A percentile compares a stretch with the other conserved stretches of the same genome.
Evolutionary conservation across 2,113 vertebrate genomes (phyloP).

Genomic region (Haemorhous mexicanus): DNA sequence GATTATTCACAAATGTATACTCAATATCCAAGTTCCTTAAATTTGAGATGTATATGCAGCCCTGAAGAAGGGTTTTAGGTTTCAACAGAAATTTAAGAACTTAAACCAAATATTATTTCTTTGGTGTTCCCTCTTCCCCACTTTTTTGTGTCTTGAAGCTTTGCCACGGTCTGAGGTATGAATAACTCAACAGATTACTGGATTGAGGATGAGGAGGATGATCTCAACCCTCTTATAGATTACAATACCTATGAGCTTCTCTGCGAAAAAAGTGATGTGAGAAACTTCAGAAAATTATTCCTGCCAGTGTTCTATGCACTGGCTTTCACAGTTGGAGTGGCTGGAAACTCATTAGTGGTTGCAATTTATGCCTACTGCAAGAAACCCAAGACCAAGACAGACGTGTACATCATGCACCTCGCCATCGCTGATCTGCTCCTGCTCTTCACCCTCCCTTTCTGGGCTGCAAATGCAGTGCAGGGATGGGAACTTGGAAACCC

Average conservation of each 20-base stretch:
- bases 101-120: neutral
- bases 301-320: conserved; percentile 81
- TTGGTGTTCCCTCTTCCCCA: neutral
- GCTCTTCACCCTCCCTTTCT: conserved; percentile 89
- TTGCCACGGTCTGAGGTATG: conserved; percentile 53
- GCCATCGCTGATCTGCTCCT: conserved; percentile 89
- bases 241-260: conserved; percentile 81
- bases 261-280: conserved; percentile 85
- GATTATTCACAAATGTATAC: neutral
- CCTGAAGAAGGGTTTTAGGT: neutral
- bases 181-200: conserved; percentile 67
- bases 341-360: conserved; percentile 84
- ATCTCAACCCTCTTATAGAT: conserved; percentile 72
- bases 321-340: conserved; percentile 80
- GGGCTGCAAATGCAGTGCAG: conserved; percentile 81
- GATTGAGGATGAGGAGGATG: conserved; percentile 69
- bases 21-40: neutral
- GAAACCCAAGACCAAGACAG: conserved; percentile 81
- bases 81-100: neutral
- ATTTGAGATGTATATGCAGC: neutral
- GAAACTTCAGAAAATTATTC: conserved; percentile 82
- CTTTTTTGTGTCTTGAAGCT: conserved; percentile 10
- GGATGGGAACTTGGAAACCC: conserved; percentile 85
- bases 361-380: conserved; percentile 86
- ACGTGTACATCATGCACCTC: conserved; percentile 85